Percentiles rank a stretch among this genome's conserved stretches.
Conservation (phyloP, 2,113 vertebrate genomes). For the Pituophis catenifer region DNA sequence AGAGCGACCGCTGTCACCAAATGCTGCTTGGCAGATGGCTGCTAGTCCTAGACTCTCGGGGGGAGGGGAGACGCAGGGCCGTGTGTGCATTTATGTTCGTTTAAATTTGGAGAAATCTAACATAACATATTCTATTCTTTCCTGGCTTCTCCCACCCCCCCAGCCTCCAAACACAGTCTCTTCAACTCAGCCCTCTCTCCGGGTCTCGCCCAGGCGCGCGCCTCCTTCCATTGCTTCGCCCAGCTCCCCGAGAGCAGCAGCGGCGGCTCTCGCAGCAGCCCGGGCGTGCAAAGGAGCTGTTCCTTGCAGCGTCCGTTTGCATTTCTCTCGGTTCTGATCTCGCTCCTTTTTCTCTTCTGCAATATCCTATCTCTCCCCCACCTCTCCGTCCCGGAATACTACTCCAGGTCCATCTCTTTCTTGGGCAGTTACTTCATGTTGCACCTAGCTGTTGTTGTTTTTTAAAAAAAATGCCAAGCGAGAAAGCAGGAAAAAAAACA, state of each 20-base stretch:
- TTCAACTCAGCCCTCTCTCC: constrained; percentile 23
- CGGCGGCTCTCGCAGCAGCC: constrained; percentile 15
- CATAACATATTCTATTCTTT: constrained; percentile 77
- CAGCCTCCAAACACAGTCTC: constrained; percentile 5
- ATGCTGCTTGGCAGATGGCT: constrained; percentile 73
- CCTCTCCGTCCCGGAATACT: not conserved
- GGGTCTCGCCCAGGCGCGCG: not conserved
- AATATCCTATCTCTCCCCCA: too few relatives aligned
- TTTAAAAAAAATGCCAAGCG: not conserved
- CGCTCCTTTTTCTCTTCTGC: not conserved
- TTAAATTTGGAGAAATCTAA: constrained; percentile 80
- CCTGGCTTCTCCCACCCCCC: too few relatives aligned
- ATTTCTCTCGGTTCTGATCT: not conserved
- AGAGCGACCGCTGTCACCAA: constrained; percentile 63
- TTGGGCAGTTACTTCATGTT: not conserved
- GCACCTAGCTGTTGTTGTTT: not conserved
- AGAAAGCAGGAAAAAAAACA: not conserved
- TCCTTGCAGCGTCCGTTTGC: not conserved
- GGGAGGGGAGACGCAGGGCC: constrained; percentile 67
- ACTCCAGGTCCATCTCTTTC: not conserved
- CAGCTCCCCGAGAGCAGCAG: constrained; percentile 25
- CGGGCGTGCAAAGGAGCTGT: not conserved
- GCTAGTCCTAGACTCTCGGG: constrained; percentile 68
- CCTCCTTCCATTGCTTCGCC: constrained; percentile 17
- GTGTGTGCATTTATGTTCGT: constrained; percentile 77